Base-by-base conservation (phyloP, 2,888 invertebrate species). In the Xestobium rufovillosum region DNA sequence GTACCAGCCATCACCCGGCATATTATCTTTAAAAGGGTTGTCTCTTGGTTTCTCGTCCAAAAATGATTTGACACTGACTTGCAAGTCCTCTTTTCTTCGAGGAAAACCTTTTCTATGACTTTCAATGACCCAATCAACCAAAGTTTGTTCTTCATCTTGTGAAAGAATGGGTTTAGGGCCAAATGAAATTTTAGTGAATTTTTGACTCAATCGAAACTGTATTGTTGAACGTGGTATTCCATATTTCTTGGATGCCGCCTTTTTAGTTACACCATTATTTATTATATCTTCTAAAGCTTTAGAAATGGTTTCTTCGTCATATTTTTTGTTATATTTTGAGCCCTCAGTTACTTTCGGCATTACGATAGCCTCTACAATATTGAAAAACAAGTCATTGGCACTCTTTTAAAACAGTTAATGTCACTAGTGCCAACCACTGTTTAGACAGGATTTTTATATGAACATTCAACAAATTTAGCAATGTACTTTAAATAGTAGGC, bases 31-130 rank as follows among this genome's bases (percentile, higher is more conserved):
- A 34, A 45, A 47, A 16, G 43, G 41, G 23, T 12, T 45, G 25
- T 19, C 15, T 16, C 41, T 16, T 6, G 36, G 41, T 15, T 43
- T 41, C 15, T 31, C 39, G 25, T 47, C 38, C 11, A 44, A 26
- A 39, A 44, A 44, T 12, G 17, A 16, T 30, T 44, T 38, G 14
- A 43, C 40, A 26, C 29, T 34, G 1, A 27, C 19, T 35, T 42
- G 42, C 8, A 47, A 15, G 25, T 45, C 47, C 17, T 39, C 33
- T 31, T 38, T 43, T 41, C 32, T 26, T 13, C 12, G 14, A 10
- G 60, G 59, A 43, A 59, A 59, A 12, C 59, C 56, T 49, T 56
- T 57, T 44, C 41, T 46, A 29, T 45, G 33, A 35, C 49, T 45
- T 16, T 50, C 43, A 30, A 56, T 34, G 30, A 60, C 45, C 60